Evolutionary conservation across 2,113 vertebrate genomes (phyloP).

Genomic region (Zapus hudsonius): DNA sequence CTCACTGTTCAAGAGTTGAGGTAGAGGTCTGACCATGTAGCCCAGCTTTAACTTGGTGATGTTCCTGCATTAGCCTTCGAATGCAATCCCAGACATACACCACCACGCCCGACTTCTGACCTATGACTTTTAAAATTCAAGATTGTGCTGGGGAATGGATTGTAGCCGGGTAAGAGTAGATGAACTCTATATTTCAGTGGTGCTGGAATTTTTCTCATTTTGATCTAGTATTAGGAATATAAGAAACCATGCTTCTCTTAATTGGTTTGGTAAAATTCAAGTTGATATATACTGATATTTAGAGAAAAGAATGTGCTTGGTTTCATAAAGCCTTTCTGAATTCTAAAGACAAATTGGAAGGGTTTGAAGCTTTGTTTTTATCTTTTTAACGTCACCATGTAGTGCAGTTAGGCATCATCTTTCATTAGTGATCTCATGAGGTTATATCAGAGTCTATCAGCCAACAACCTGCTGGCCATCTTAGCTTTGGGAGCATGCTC

Average conservation of each 20-base stretch:
- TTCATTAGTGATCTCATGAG: too few relatives aligned
- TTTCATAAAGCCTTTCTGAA: constrained; percentile 26
- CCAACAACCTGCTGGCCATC: not conserved
- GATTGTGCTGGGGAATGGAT: not conserved
- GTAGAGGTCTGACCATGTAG: not conserved
- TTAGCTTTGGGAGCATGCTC: not conserved
- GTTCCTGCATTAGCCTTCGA: too few relatives aligned
- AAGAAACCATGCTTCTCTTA: not conserved
- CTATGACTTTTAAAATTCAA: not conserved
- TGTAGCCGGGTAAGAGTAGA: not conserved
- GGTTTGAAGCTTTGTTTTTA: not conserved
- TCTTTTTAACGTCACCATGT: not conserved
- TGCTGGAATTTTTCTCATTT: not conserved
- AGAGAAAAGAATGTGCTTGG: not conserved
- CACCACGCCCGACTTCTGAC: too few relatives aligned
- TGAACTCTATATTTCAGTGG: not conserved
- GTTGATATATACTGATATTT: not conserved
- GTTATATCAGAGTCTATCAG: not conserved
- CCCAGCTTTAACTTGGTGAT: too few relatives aligned
- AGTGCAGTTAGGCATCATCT: not conserved
- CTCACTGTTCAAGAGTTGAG: not conserved
- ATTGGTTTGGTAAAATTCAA: constrained; percentile 13
- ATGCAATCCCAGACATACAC: too few relatives aligned
- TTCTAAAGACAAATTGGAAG: not conserved
- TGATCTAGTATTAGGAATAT: not conserved